Conservation (phyloP, 2,113 vertebrate genomes). For the Aegithalos caudatus region DNA sequence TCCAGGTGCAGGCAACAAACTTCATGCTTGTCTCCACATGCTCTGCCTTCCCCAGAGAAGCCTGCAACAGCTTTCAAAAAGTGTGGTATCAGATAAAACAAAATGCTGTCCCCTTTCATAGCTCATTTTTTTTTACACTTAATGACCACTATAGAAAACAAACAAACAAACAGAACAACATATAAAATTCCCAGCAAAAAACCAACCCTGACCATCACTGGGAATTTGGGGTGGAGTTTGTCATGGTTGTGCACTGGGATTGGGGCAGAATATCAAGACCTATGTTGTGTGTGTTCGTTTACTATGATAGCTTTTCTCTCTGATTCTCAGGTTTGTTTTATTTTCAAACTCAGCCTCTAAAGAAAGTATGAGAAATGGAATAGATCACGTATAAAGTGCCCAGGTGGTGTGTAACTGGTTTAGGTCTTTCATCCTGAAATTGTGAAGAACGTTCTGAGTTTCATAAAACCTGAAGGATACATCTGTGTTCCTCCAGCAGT, state of each 20-base stretch:
- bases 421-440: background rate
- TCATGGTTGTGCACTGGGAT: background rate
- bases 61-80: background rate
- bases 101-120: background rate
- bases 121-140: background rate
- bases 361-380: background rate
- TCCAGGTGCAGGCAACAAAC: background rate
- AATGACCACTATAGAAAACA: fast-evolving
- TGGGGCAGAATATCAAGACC: background rate
- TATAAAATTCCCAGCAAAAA: background rate
- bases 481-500: background rate
- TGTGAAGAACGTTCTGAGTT: background rate
- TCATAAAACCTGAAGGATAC: conserved; percentile 21
- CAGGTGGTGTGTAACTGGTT: background rate
- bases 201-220: fast-evolving
- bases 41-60: background rate
- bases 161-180: background rate
- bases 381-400: background rate
- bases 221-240: background rate
- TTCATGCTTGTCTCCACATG: background rate
- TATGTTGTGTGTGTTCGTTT: fast-evolving
- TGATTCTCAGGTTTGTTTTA: background rate
- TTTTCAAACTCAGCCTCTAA: background rate
- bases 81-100: no score
- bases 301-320: background rate